Conservation (phyloP, 2,888 invertebrate species). For the Drosophila kuntzei region DNA sequence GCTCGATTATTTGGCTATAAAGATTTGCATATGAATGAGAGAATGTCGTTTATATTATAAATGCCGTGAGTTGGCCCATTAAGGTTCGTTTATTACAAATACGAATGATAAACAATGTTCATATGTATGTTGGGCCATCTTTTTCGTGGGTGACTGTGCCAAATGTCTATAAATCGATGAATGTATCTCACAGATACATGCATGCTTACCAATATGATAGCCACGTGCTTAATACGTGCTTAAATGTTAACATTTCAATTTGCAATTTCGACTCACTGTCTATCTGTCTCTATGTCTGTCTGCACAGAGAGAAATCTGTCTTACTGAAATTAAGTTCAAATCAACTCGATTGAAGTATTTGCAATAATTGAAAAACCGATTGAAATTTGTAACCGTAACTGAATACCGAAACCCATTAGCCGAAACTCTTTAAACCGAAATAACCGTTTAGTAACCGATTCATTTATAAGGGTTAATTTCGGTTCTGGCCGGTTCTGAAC, state of each 20-base stretch:
- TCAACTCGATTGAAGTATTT: too few species aligned
- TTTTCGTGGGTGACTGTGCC: conserved; percentile 18
- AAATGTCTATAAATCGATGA: conserved; percentile 65
- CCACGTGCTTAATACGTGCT: conserved; percentile 78
- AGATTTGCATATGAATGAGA: conserved; percentile 72
- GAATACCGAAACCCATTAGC: too few species aligned
- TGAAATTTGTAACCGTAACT: too few species aligned
- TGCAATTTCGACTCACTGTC: conserved; percentile 62
- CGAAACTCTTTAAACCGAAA: too few species aligned
- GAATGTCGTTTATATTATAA: conserved; percentile 48
- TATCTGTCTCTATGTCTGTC: conserved; percentile 10
- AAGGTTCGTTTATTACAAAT: conserved; percentile 69
- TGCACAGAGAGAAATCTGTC: neutral
- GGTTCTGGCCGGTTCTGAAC: too few species aligned
- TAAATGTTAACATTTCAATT: conserved; percentile 81
- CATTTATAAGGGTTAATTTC: too few species aligned
- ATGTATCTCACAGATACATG: conserved; percentile 57
- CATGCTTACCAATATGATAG: conserved; percentile 24
- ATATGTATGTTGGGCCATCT: conserved; percentile 1
- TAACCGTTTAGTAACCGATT: too few species aligned
- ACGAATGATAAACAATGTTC: conserved; percentile 62
- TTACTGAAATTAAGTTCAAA: too few species aligned
- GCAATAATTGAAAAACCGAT: too few species aligned
- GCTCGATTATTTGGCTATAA: conserved; percentile 74
- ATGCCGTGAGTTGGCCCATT: conserved; percentile 69